Base-by-base conservation (phyloP, 1,140 invertebrate species). In the Calliopsis andreniformis region DNA sequence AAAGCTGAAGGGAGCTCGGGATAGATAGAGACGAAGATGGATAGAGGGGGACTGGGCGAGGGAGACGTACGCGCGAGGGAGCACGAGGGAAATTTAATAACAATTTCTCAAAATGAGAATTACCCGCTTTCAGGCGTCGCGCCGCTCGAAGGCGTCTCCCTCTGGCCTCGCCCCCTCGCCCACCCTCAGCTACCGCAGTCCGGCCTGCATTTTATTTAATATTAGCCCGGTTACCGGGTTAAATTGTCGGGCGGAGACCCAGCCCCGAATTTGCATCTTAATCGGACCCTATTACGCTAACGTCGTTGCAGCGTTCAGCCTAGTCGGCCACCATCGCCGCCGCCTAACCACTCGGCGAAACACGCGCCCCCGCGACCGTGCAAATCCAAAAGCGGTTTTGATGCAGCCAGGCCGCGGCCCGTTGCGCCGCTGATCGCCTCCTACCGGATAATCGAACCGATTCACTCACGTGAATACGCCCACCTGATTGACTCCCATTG, bases 401-500 rank as follows among this genome's bases (percentile, higher is more conserved):
- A 66, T 12, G 42, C 66, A 39, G 12, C 47, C 25, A 32, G 25
- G 43, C 35, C 28, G 28, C 16, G 25, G 51, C 23, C 55, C 70
- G 32, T 39, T 55, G 75, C 79, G 75, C 73, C 71, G 69, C 78
- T 82, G 80, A 86, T 87, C 80, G 86, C 70, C 77, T 51, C 66
- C 62, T 61, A 64, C 53, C 76, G 82, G 80, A 91, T 90, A 91
- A 91, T 91, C 87, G 89, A 89, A 89, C 85, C 89, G 86, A 89
- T 90, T 90, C 87, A 84, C 82, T 76, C 61, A 45, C 67, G 58
- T 86, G 84, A 89, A 86, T 89, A 87, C 88, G 81, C 85, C 71
- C 82, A 85, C 59, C 87, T 89, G 90, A 91, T 90, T 91, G 90
- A 90, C 87, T 90, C 71, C 88, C 84, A 91, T 91, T 90, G 89